A percentile compares a stretch with the other conserved stretches of the same genome.
Conservation (phyloP, 1,140 invertebrate genomes). For the Tetranychus urticae region DNA sequence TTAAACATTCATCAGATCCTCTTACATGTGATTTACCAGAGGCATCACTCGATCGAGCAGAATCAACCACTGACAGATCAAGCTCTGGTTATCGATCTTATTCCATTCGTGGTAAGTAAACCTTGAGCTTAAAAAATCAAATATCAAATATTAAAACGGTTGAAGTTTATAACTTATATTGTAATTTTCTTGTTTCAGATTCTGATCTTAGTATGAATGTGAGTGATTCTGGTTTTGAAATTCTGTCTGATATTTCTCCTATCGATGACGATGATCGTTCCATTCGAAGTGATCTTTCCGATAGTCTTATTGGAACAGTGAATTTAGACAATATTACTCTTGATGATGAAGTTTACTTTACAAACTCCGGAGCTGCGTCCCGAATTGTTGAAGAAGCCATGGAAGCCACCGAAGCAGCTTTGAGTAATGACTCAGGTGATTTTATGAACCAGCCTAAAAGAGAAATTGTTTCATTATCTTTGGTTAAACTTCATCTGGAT, state of each 20-base stretch:
- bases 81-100: neutral
- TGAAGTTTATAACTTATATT: neutral
- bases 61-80: neutral
- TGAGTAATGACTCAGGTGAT: neutral
- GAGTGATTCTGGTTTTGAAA: neutral
- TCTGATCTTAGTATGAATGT: neutral
- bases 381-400: neutral
- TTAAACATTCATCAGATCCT: neutral
- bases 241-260: neutral
- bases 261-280: conserved; percentile 3
- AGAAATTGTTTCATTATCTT: neutral
- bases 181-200: neutral
- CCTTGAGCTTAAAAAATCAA: neutral
- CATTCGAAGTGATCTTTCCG: conserved; percentile 3
- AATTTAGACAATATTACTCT: neutral
- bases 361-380: no score
- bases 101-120: neutral
- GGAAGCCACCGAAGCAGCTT: neutral
- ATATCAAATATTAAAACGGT: neutral
- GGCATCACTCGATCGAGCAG: neutral
- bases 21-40: neutral
- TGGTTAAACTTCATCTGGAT: neutral
- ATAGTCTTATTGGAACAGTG: neutral
- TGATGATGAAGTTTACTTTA: neutral
- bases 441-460: neutral